Conservation (phyloP, 2,888 invertebrate genomes). For the Tetheella fluctuosa region DNA sequence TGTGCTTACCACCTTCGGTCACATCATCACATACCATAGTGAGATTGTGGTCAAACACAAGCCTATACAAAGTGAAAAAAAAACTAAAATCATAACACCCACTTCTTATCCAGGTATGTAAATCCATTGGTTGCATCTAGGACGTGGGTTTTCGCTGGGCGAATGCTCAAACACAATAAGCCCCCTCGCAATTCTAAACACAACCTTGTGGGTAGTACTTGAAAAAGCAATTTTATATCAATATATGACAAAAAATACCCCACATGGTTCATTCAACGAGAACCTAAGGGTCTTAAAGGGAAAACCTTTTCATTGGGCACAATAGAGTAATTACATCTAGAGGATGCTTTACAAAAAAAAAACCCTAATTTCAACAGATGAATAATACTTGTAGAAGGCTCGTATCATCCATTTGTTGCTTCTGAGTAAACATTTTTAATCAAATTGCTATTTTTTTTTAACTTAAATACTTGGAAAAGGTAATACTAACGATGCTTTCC, state of each 20-base stretch:
- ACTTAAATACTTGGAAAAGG: too few relatives aligned
- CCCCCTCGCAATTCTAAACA: not conserved
- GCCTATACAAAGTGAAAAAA: too few relatives aligned
- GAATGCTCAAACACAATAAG: not conserved
- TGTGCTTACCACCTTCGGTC: too few relatives aligned
- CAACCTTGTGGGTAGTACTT: constrained; percentile 17
- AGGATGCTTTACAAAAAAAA: constrained; percentile 49
- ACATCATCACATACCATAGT: too few relatives aligned
- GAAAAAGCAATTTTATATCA: constrained; percentile 29
- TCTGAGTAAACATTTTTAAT: constrained; percentile 61
- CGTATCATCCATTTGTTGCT: constrained; percentile 47
- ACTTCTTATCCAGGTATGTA: too few relatives aligned
- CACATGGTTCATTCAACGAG: constrained; percentile 28
- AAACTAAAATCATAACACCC: too few relatives aligned
- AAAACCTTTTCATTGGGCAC: constrained; percentile 54
- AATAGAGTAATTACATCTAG: constrained; percentile 67
- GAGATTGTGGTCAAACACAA: too few relatives aligned
- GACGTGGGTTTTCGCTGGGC: too few relatives aligned
- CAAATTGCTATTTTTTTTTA: constrained; percentile 43
- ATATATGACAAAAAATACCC: constrained; percentile 21
- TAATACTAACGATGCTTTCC: constrained; percentile 18
- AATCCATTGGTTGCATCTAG: not conserved
- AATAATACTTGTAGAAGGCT: constrained; percentile 46
- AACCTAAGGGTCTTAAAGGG: constrained; percentile 45
- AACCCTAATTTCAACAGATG: constrained; percentile 56